Evolutionary conservation across 2,113 vertebrate species (phyloP), one percentile per base, ranked within the genome.

Genomic region (Leptobrachium leishanense): DNA sequence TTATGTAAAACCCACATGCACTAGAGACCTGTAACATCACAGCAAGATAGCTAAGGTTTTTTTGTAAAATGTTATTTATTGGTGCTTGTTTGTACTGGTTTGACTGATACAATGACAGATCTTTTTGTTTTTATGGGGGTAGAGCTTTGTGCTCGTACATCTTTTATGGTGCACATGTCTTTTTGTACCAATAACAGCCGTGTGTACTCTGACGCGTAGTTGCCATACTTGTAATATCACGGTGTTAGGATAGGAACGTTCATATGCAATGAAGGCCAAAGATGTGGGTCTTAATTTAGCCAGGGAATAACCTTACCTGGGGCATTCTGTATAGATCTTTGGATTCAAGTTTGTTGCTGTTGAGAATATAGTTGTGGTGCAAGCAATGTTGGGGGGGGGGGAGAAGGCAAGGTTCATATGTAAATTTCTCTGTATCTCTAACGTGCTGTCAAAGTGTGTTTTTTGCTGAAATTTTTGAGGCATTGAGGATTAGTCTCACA

Each of bases 11-110:
- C 91, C 91, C 92, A 93, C 78, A 81, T 81, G 78, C 72, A 81
- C 91, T 91, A 90, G 89, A 93, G 88, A 91, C 85, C 86, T 91
- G 81, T 89, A 92, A 92, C 88, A 88, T 86, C 85, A 90, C 87
- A 53, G 72, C 79, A 64, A 76, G 80, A 76, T 67, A 82, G 75
- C 79, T 43, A 66, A 76, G 75, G 71, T 84, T 88, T 87, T 89
- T 90, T 90, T 88, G 88, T 90, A 88, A 90, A 89, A 91, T 93
- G 89, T 94, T 95, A 93, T 95, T 95, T 95, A 93, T 95, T 94
- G 91, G 92, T 92, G 87, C 88, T 89, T 88, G 89, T 90, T 88
- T 87, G 83, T 86, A 86, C 79, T 72, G 82, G 82, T 81, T 59
- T 81, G 68, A 81, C 85, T 86, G 88, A 86, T 90, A 85, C 84